A percentile compares a stretch with the other conserved stretches of the same genome.
Evolutionary conservation across 2,888 invertebrate species (phyloP).

Genomic region (Caenorhabditis imperialis): DNA sequence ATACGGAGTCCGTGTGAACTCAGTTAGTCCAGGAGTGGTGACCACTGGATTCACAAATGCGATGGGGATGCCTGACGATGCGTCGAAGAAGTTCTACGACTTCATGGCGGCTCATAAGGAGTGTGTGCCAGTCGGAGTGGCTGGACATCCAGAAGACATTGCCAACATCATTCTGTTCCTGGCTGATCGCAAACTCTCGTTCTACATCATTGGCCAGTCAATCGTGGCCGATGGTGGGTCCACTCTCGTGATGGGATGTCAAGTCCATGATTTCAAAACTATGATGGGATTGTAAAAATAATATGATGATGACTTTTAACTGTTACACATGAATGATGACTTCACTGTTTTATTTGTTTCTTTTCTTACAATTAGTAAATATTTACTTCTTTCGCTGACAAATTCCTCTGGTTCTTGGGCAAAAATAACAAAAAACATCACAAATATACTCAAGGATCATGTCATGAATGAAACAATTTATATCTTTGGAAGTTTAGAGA

Average conservation of each 20-base stretch:
- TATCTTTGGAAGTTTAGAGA: too few relatives aligned
- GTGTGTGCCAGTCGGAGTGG: slow-evolving; percentile 28
- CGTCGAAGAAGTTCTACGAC: slow-evolving; percentile 9
- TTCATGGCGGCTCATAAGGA: slow-evolving; percentile 26
- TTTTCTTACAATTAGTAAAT: too few relatives aligned
- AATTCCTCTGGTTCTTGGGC: too few relatives aligned
- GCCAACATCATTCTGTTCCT: slow-evolving; percentile 49
- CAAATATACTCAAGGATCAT: too few relatives aligned
- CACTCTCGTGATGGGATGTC: slow-evolving; percentile 28
- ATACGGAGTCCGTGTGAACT: slow-evolving; percentile 35
- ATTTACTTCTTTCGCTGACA: too few relatives aligned
- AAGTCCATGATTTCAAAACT: slow-evolving; percentile 17
- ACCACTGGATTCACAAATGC: slow-evolving; percentile 40
- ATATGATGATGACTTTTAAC: too few relatives aligned
- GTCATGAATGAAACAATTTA: too few relatives aligned
- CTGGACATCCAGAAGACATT: slow-evolving; percentile 46
- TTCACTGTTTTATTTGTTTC: too few relatives aligned
- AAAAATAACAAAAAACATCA: too few relatives aligned
- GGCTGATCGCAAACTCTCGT: slow-evolving; percentile 44
- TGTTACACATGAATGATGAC: too few relatives aligned
- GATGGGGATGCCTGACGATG: slow-evolving; percentile 24
- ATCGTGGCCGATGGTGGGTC: slow-evolving; percentile 56
- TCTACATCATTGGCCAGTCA: slow-evolving; percentile 54
- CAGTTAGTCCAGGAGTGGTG: slow-evolving; percentile 49
- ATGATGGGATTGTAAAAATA: slow-evolving; percentile 14